Base-by-base conservation (phyloP, 2,797 vertebrate species). In the Rhabdomys pumilio region DNA sequence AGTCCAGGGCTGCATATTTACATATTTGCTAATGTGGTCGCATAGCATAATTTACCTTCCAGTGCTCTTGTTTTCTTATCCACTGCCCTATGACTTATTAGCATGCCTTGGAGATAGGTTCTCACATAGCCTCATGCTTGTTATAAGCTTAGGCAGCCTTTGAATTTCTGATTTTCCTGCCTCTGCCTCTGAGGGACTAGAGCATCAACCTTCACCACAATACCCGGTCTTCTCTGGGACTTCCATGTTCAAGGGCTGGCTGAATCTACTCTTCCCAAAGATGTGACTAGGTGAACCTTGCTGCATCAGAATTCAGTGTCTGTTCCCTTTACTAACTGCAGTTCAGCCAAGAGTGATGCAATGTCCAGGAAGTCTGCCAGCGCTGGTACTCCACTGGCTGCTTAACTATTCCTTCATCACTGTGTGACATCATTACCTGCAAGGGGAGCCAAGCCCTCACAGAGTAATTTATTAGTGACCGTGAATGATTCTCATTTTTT, bases 331-430 rank as follows among this genome's bases (percentile, higher is more conserved):
- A 81, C 90, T n/a, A 55, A 50, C 53, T 44, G 24, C 29, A 53
- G n/a, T 91, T 79, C n/a, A 41, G 95, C 96, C 97, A 98, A 96
- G 83, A 96, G 44, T 98, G 98, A 98, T 11, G 95, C 89, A 81
- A 90, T 91, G 80, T 29, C 34, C 57, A 50, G 8, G 80, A 1
- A 17, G 24, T 89, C 41, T 0, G 96, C 98, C 97, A 92, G 47
- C 50, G 2, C 4, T 47, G 80, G 89, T 67, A 63, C 72, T 96
- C 96, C 82, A 22, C n/a, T 97, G 98, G 97, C 97, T 77, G 17
- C 86, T 98, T 97, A 97, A 87, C 55, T 84, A 97, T 97, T 97
- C 97, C 97, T 95, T 93, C 97, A 95, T 98, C 97, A 98, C 96
- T 55, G 77, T 65, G 95, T 97, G 96, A 97, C 96, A 97, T 98